These are phyloP conservation scores for Danio tinwini DNA, from an alignment of 2,797 vertebrate genomes.

Conservation along the genomic window DNA sequence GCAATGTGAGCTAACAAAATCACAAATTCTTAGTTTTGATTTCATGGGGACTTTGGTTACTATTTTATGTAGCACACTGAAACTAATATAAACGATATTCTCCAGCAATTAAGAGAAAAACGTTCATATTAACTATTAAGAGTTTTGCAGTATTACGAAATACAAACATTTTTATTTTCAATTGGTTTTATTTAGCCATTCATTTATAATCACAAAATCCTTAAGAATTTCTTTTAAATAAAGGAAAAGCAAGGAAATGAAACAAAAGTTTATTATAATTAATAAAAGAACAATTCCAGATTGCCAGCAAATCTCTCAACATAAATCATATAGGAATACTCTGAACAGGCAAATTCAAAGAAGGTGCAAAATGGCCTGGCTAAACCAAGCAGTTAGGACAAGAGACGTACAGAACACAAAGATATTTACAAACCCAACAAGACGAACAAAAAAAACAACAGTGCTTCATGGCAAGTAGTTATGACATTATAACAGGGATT, in stretches of 20 bases:
- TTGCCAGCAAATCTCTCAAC: constrained; percentile 84
- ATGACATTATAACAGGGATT: constrained; percentile 69
- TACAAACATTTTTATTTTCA: not conserved
- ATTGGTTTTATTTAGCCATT: constrained; percentile 5
- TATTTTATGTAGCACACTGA: not conserved
- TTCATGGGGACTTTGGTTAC: not conserved
- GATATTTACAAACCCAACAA: constrained; percentile 82
- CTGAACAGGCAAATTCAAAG: constrained; percentile 79
- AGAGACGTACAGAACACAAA: constrained; percentile 70
- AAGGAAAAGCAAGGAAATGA: constrained; percentile 69
- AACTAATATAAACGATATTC: not conserved
- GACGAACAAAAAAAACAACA: constrained; percentile 71
- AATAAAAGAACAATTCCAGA: constrained; percentile 85
- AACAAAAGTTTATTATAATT: constrained; percentile 77
- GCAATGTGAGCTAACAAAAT: too few relatives aligned
- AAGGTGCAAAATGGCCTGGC: constrained; percentile 72
- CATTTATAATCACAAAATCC: constrained; percentile 30
- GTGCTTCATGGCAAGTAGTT: constrained; percentile 78
- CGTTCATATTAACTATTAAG: not conserved
- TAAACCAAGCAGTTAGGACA: constrained; percentile 62
- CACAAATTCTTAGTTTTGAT: too few relatives aligned
- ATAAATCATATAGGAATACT: constrained; percentile 67
- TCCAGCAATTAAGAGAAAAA: not conserved
- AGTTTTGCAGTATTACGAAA: not conserved
- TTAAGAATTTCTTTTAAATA: constrained; percentile 77